Conservation (phyloP, 2,113 vertebrate genomes). For the Puffinus mauretanicus region DNA sequence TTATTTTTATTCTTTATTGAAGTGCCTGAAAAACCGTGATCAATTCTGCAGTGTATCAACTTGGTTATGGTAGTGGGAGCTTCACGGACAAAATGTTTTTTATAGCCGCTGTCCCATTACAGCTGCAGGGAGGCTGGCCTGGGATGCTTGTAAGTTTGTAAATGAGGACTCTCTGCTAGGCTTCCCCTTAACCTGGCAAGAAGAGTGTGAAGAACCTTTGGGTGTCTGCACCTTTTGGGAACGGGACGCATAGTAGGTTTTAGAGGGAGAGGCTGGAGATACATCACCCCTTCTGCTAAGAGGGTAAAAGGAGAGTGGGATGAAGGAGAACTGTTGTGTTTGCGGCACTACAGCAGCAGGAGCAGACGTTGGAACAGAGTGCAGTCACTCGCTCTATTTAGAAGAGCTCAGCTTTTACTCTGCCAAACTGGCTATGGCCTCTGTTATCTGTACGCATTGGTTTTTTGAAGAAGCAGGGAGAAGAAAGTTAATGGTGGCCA, state of each 20-base stretch:
- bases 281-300: too few relatives aligned
- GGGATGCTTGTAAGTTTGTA: neutral
- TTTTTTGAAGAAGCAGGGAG: neutral
- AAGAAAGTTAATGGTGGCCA: neutral
- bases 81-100: neutral
- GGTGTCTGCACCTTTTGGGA: neutral
- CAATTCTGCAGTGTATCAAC: neutral
- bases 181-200: neutral
- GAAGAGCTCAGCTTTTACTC: neutral
- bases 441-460: neutral
- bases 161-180: neutral
- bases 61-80: neutral
- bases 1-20: neutral
- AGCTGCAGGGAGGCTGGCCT: neutral
- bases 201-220: neutral
- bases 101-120: neutral
- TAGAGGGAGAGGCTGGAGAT: neutral
- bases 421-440: neutral
- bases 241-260: accelerated
- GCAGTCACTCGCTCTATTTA: accelerated
- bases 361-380: neutral
- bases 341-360: neutral
- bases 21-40: neutral
- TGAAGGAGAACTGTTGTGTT: neutral
- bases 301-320: neutral